phyloP scores from a whole-genome alignment of 2,113 vertebrate genomes.

The Tetraodon nigroviridis region DNA sequence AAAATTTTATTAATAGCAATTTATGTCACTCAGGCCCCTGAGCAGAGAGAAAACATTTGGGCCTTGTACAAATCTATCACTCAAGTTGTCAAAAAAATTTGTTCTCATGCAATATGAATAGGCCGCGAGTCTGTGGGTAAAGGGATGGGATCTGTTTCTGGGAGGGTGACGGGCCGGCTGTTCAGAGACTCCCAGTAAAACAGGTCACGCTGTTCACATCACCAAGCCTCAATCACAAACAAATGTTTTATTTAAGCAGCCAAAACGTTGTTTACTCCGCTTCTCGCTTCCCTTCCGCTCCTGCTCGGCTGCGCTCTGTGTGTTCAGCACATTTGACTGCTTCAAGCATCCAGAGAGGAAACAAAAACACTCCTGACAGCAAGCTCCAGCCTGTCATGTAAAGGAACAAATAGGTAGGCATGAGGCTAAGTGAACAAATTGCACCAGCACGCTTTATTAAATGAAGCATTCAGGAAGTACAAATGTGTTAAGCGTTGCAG shows the following conservation, averaged over 20 bases:
- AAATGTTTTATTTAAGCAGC: conserved; percentile 79
- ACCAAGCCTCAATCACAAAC: conserved; percentile 75
- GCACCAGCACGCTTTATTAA: conserved; percentile 55
- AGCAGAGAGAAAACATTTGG: conserved; percentile 77
- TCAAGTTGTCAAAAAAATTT: conserved; percentile 90
- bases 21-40: conserved; percentile 84
- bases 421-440: conserved; percentile 64
- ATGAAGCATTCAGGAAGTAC: conserved; percentile 66
- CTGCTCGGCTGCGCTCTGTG: conserved; percentile 44
- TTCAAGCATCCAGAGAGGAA: conserved; percentile 59
- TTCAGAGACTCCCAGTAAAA: conserved; percentile 71
- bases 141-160: conserved; percentile 79
- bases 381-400: conserved; percentile 66
- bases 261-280: conserved; percentile 74
- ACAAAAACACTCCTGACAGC: conserved; percentile 71
- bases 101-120: conserved; percentile 92
- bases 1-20: conserved; percentile 91
- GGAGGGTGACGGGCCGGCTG: conserved; percentile 72
- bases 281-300: conserved; percentile 57
- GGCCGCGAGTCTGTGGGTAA: conserved; percentile 74
- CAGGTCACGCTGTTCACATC: conserved; percentile 77
- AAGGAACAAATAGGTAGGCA: conserved; percentile 67
- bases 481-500: conserved; percentile 61
- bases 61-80: conserved; percentile 87
- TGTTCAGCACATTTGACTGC: conserved; percentile 67